A percentile compares a stretch with the other conserved stretches of the same genome.
Evolutionary conservation across 2,113 vertebrate genomes (phyloP).

Genomic region (Odocoileus hemionus): DNA sequence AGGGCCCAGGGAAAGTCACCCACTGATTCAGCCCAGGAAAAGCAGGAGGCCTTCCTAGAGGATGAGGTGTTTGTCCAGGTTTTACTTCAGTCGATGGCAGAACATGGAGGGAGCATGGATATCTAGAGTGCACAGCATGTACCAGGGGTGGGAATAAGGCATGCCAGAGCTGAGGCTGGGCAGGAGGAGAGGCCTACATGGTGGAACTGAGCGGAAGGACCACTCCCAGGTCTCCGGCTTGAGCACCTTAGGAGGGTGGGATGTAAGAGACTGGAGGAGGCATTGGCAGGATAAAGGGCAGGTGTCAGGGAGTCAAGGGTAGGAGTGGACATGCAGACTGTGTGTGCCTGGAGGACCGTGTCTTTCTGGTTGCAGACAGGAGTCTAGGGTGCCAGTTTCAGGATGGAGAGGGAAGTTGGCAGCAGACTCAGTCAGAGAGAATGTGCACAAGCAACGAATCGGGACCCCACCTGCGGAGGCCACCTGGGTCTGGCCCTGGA

Average conservation of each 20-base stretch:
- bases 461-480: fast-evolving
- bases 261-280: neutral
- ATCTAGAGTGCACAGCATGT: fast-evolving
- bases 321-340: neutral
- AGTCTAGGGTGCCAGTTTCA: neutral
- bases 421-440: neutral
- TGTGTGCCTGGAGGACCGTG: fast-evolving
- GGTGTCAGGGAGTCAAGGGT: neutral
- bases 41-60: neutral
- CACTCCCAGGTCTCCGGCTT: neutral
- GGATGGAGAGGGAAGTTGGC: no score
- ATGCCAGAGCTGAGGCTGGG: neutral
- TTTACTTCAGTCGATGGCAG: neutral
- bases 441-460: fast-evolving
- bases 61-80: neutral
- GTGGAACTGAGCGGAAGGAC: fast-evolving
- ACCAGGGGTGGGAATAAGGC: no score
- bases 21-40: neutral
- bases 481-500: neutral
- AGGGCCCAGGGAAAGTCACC: neutral
- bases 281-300: neutral
- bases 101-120: fast-evolving
- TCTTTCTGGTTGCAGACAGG: neutral
- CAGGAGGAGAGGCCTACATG: neutral
- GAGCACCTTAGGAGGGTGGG: neutral